Evolutionary conservation across 1,140 invertebrate species (phyloP), one percentile per base, ranked within the genome.

Genomic region (Wasmannia auropunctata): DNA sequence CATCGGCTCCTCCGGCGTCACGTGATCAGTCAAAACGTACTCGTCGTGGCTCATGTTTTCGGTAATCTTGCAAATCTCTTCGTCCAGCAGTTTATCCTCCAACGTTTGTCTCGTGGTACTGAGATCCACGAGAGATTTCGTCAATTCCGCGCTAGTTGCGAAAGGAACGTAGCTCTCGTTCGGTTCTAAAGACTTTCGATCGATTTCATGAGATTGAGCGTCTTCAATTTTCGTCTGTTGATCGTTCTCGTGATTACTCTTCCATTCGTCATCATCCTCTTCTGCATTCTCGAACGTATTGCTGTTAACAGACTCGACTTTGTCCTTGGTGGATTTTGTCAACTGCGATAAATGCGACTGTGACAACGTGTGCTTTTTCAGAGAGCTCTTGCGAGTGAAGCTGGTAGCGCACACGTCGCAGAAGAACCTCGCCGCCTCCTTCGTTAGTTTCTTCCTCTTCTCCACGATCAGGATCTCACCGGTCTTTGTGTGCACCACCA

Each of bases 1-100:
- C 28, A 92, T 91, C 0, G 90, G 89, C 0, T 86, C 74, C 4
- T 91, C 65, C 0, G 94, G 93, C 83, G 93, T 95, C 0, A 95
- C 81, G 34, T 95, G 94, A 85, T 95, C 94, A 0, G 94, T 95
- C 0, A 95, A 74, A 0, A 95, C 95, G 31, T 95, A 95, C 14
- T 95, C 95, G 7, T 95, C 95, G 22, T 95, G 95, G 0, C 93
- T 94, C 95, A 95, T 95, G 19, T 95, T 95, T 28, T 95, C 94
- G 0, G 94, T 95, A 10, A 95, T 95, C 51, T 95, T 95, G 34
- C 94, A 95, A 34, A 95, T 95, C 56, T 95, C 95, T 34, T 95
- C 94, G 28, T 95, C 94, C 0, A 95, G 72, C 22, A 95, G 88
- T 43, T 95, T 92, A 14, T 95, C 94, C 51, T 95, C 95, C 0